Conservation (phyloP, 92 coral and sea anemone genomes). For the Anthopleura xanthogrammica region DNA sequence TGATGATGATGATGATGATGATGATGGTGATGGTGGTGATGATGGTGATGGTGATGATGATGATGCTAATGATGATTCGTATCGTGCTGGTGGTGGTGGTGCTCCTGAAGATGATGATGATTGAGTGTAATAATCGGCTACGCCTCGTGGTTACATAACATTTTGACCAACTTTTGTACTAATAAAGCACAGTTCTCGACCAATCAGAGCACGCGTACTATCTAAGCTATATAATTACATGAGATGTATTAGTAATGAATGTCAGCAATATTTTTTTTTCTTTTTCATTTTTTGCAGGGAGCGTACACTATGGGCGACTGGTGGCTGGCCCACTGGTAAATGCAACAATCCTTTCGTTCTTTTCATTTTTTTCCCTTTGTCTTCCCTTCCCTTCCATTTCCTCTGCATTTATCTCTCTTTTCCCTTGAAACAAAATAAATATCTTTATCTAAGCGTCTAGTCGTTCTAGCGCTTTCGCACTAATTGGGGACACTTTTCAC, state of each 20-base stretch:
- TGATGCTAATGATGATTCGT: background rate
- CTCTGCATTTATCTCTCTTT: too few relatives aligned
- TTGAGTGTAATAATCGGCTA: background rate
- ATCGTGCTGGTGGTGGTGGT: background rate
- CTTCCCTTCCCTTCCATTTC: background rate
- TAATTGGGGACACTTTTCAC: too few relatives aligned
- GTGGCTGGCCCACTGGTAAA: conserved; percentile 87
- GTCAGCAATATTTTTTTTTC: too few relatives aligned
- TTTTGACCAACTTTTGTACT: too few relatives aligned
- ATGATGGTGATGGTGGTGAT: background rate
- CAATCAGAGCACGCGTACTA: background rate
- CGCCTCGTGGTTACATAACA: too few relatives aligned
- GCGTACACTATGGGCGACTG: conserved; percentile 71
- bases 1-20: background rate
- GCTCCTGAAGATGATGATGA: background rate
- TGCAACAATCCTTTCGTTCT: background rate
- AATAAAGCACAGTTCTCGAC: too few relatives aligned
- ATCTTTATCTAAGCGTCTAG: too few relatives aligned
- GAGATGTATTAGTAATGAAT: background rate
- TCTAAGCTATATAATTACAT: too few relatives aligned
- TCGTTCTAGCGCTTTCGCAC: too few relatives aligned
- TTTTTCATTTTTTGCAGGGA: conserved; percentile 32
- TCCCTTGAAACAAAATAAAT: too few relatives aligned
- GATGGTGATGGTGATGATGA: background rate
- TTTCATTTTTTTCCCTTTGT: background rate